phyloP scores from a whole-genome alignment of 2,797 vertebrate species.

The Myripristis jacobus region DNA sequence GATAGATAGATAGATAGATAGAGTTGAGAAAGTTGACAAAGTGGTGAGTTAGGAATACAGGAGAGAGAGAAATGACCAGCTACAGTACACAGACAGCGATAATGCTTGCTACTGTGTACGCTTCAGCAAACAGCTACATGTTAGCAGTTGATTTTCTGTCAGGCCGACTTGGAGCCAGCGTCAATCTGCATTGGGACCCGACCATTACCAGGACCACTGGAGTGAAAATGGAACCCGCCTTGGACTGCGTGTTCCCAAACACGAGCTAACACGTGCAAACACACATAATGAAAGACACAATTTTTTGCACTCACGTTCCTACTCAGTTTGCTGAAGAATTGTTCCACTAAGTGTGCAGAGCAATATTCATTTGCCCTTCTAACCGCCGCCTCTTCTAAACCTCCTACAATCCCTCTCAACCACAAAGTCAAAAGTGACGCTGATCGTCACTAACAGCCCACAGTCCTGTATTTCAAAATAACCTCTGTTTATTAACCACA shows the following conservation, averaged over 20 bases:
- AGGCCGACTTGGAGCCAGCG: conserved; percentile 65
- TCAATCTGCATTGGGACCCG: conserved; percentile 70
- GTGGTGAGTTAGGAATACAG: background rate
- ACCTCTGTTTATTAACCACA: conserved; percentile 42
- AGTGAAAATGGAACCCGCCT: conserved; percentile 69
- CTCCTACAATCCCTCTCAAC: conserved; percentile 53
- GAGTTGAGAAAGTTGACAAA: background rate
- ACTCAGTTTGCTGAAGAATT: conserved; percentile 10
- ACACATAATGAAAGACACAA: conserved; percentile 14
- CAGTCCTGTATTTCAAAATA: conserved; percentile 47
- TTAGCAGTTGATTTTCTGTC: conserved; percentile 82
- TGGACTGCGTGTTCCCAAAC: conserved; percentile 55
- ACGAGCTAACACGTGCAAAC: conserved; percentile 18
- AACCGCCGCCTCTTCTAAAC: conserved; percentile 45
- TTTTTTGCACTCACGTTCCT: background rate
- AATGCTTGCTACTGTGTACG: conserved; percentile 50
- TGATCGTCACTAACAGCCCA: conserved; percentile 53
- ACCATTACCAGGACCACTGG: conserved; percentile 76
- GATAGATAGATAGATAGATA: conserved; percentile 7
- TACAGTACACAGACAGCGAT: conserved; percentile 26
- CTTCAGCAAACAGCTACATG: conserved; percentile 75
- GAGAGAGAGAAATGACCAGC: conserved; percentile 36
- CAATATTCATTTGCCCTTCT: conserved; percentile 27
- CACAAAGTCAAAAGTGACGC: conserved; percentile 55
- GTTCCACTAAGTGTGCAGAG: background rate